Evolutionary conservation across 2,888 invertebrate genomes (phyloP).

Genomic region (Euphydryas editha): DNA sequence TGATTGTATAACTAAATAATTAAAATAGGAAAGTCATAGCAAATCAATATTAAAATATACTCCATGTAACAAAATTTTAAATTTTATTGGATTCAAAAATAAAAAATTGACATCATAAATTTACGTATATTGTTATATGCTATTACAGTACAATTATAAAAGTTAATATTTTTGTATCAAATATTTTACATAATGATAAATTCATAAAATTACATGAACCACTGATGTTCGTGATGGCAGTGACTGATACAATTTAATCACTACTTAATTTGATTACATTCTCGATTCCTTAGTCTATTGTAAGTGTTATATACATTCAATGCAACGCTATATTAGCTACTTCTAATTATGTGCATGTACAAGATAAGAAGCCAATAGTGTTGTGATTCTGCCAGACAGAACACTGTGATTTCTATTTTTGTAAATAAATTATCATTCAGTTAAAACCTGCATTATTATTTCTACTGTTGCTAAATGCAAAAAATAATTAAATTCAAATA

Average conservation of each 20-base stretch:
- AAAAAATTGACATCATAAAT: conserved; percentile 30
- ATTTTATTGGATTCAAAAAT: conserved; percentile 12
- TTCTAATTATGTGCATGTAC: conserved; percentile 69
- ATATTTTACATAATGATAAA: conserved; percentile 31
- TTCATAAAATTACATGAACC: conserved; percentile 29
- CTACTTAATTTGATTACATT: conserved; percentile 28
- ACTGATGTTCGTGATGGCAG: conserved; percentile 33
- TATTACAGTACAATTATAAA: conserved; percentile 37
- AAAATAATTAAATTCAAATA: conserved; percentile 23
- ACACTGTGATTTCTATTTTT: conserved; percentile 74
- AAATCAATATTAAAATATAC: not conserved
- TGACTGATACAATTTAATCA: conserved; percentile 41
- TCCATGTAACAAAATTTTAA: not conserved
- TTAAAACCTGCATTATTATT: conserved; percentile 25
- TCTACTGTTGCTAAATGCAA: not conserved
- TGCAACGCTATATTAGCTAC: conserved; percentile 36
- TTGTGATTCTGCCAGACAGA: conserved; percentile 57
- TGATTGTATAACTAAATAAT: not conserved
- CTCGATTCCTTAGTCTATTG: conserved; percentile 21
- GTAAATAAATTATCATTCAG: conserved; percentile 71
- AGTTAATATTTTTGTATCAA: conserved; percentile 33
- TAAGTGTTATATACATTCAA: conserved; percentile 41
- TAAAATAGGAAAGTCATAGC: not conserved
- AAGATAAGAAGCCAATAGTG: conserved; percentile 50
- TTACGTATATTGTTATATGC: conserved; percentile 29